Base-by-base conservation (phyloP, 2,113 vertebrate genomes). In the Lepidothrix coronata region DNA sequence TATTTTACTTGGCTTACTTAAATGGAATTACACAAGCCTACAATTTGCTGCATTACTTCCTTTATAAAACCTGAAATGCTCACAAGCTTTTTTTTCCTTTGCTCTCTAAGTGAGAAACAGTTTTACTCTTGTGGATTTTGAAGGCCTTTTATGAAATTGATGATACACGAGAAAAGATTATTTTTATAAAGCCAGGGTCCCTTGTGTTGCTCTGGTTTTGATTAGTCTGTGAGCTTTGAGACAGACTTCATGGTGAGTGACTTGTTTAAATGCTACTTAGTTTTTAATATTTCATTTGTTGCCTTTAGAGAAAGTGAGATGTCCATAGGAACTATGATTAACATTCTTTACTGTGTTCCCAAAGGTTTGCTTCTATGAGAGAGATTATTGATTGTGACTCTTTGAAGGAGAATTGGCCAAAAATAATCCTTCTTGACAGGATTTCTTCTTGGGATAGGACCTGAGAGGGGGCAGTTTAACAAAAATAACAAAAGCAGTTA, bases 101-200 rank as follows among this genome's bases (percentile, higher is more conserved):
- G 13, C 59, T 93, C 54, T 91, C 24, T 84, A 63, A 88, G 88
- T 80, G 68, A 92, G 88, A 88, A 96, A 78, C 68, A 41, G 55
- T 91, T 93, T 94, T 95, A 87, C 85, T 92, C 92, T 84, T 83
- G 83, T 91, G 95, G 61, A 89, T 96, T 97, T 92, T 65, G 83
- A 96, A 93, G 92, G 73, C 73, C 82, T 95, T 94, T 97, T 94
- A 95, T 94, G 79, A 96, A 94, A 94, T 87, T 93, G 90, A 96
- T 95, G 62, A 85, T 91, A 94, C 37, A 94, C 73, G 72, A 72
- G 41, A 88, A 93, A 91, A 91, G 84, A 87, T 91, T 94, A 78
- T 92, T 96, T 96, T 94, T 92, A 78, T 92, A 96, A 97, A 95
- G 74, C 73, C 74, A 41, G 43, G 19, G 71, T 95, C 94, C 87